Evolutionary conservation across 2,113 vertebrate genomes (phyloP).

Genomic region (Tenrec ecaudatus): DNA sequence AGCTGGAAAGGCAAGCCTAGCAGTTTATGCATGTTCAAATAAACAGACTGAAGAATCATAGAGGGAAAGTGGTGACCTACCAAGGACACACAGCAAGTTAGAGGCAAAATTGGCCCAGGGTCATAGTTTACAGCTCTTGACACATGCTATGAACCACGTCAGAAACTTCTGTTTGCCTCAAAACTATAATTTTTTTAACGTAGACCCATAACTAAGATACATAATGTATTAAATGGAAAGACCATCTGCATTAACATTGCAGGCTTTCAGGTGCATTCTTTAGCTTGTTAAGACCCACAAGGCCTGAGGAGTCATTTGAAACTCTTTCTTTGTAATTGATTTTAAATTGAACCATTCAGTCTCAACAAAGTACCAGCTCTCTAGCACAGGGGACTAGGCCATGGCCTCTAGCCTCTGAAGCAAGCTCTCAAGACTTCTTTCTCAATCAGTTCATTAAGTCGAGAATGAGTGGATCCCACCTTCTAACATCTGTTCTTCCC

Average conservation of each 20-base stretch:
- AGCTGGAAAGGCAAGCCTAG: neutral
- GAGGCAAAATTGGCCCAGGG: neutral
- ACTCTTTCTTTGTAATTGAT: neutral
- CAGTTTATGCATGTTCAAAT: neutral
- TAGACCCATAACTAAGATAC: neutral
- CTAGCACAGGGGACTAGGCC: neutral
- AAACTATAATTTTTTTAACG: neutral
- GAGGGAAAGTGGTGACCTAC: neutral
- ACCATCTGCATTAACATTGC: neutral
- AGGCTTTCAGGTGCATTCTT: slow-evolving; percentile 30
- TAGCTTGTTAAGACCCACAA: neutral
- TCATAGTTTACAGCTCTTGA: neutral
- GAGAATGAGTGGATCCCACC: neutral
- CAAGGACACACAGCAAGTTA: neutral
- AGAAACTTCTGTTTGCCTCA: neutral
- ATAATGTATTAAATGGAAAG: neutral
- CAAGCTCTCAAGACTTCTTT: neutral
- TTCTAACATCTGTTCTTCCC: neutral
- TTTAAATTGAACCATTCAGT: slow-evolving; percentile 33
- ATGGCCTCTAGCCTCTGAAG: neutral
- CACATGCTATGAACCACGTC: neutral
- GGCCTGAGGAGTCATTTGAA: neutral
- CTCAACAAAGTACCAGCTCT: neutral
- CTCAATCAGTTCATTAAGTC: neutral
- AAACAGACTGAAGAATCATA: slow-evolving; percentile 24